Evolutionary conservation across 2,797 vertebrate species (phyloP), one percentile per base, ranked within the genome.

Genomic region (Choloepus didactylus): DNA sequence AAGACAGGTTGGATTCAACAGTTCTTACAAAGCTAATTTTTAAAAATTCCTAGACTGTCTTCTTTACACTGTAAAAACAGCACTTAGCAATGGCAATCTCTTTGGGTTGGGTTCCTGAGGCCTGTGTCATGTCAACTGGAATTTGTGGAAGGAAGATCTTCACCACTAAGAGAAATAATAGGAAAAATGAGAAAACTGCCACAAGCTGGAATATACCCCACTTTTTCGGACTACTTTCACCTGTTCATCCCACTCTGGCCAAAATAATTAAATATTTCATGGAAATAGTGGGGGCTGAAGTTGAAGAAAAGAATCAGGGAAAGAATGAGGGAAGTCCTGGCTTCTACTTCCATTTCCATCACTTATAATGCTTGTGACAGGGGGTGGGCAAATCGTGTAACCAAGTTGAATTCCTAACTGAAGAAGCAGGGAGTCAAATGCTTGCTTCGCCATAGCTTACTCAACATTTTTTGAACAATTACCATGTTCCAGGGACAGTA

Each of bases 1-100:
- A 92, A 79, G 46, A 19, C 25, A 83, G 73, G 29, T 29, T 96
- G 27, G n/a, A 88, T 75, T 85, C 89, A 91, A 66, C 14, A 94
- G 54, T 69, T 75, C 60, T 67, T 93, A 85, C 4, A 64, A 95
- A 75, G 73, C 51, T 56, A 51, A 60, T 75, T 93, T 81, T 86
- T 79, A 35, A 0, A 23, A 80, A 87, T 87, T 54, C 31, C 9
- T 44, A 1, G 5, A 60, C 44, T 90, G 27, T 92, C 83, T 93
- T 88, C 72, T 75, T 93, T 31, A 86, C 5, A 70, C 15, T 44
- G 18, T 51, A 44, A 56, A 41, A 92, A 92, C 0, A 80, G 66
- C 29, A 90, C 25, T 96, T 76, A 83, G 46, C 72, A 87, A 38
- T 60, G n/a, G 44, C 27, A 75, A 92, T 83, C 67, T 51, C 46